Percentiles rank a stretch among this genome's conserved stretches.
Evolutionary conservation across 2,113 vertebrate genomes (phyloP).

Genomic region (Cervus canadensis): DNA sequence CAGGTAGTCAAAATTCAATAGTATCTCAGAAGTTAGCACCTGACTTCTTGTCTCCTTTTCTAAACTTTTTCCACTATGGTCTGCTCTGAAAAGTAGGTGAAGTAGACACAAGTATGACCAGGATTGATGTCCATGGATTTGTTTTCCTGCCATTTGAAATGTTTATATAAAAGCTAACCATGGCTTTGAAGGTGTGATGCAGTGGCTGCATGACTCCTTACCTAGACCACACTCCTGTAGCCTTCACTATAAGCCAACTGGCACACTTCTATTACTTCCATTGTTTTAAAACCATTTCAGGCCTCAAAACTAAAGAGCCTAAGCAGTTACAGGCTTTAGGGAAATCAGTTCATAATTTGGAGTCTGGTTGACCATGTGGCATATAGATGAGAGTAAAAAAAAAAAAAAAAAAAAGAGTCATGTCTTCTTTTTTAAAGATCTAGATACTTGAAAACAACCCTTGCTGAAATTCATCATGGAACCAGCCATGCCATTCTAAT

Average conservation of each 20-base stretch:
- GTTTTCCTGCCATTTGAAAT: neutral
- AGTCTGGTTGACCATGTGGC: neutral
- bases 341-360: neutral
- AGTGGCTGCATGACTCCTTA: fast-evolving
- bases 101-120: neutral
- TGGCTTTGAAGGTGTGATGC: neutral
- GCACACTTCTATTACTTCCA: neutral
- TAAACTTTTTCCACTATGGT: neutral
- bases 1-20: neutral
- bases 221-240: neutral
- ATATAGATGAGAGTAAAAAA: neutral
- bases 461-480: conserved; percentile 60
- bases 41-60: neutral
- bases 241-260: fast-evolving
- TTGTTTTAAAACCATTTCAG: neutral
- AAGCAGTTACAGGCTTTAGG: neutral
- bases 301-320: neutral
- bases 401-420: neutral
- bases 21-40: neutral
- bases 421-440: neutral
- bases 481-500: conserved; percentile 28
- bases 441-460: conserved; percentile 6
- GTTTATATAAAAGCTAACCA: neutral
- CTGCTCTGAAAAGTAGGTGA: neutral
- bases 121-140: neutral